Evolutionary conservation across 2,797 vertebrate species (phyloP).

Genomic region (Chelon auratus): DNA sequence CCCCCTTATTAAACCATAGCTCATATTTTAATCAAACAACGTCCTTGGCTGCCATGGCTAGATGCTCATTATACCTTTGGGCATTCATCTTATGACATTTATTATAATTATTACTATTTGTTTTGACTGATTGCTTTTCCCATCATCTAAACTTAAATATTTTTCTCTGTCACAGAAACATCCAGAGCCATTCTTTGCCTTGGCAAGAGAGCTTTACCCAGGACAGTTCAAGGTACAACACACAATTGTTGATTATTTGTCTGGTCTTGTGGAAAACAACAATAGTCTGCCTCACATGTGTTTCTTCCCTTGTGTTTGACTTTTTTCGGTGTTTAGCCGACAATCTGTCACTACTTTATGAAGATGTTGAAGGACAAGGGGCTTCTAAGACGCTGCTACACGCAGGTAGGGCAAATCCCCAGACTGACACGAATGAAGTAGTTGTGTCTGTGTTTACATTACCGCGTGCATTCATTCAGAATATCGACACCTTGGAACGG

Average conservation of each 20-base stretch:
- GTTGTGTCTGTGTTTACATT: neutral
- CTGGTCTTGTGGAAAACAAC: neutral
- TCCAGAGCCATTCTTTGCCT: constrained; percentile 93
- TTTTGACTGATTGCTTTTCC: neutral
- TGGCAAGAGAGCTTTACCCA: constrained; percentile 93
- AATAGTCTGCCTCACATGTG: neutral
- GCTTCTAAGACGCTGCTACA: constrained; percentile 89
- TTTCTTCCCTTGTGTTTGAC: constrained; percentile 2
- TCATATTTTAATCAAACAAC: too few relatives aligned
- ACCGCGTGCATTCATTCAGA: constrained; percentile 74
- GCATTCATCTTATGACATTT: too few relatives aligned
- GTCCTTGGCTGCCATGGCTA: too few relatives aligned
- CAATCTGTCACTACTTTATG: constrained; percentile 93
- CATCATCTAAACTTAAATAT: neutral
- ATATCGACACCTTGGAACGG: constrained; percentile 93
- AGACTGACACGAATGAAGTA: neutral
- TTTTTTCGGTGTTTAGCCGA: constrained; percentile 82
- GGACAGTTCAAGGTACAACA: constrained; percentile 92
- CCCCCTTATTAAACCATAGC: too few relatives aligned
- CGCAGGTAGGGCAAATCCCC: constrained; percentile 83
- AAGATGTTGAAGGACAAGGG: constrained; percentile 91
- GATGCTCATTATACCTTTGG: too few relatives aligned
- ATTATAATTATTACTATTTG: too few relatives aligned
- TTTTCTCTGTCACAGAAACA: constrained; percentile 85
- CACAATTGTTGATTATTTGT: neutral